Evolutionary conservation across 2,888 invertebrate species (phyloP).

Genomic region (Pristionchus entomophagus): DNA sequence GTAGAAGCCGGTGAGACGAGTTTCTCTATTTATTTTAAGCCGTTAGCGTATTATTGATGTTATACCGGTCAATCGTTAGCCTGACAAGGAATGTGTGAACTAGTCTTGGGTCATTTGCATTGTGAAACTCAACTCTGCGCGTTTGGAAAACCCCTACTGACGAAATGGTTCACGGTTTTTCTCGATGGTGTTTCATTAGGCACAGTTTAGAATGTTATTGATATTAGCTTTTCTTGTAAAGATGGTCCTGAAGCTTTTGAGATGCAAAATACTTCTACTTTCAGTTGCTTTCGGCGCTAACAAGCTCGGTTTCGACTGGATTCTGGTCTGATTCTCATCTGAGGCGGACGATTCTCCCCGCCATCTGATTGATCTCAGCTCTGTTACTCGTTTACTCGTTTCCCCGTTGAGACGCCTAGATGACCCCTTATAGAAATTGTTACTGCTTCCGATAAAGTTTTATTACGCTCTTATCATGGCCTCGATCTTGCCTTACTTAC

Average conservation of each 20-base stretch:
- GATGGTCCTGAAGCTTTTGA: too few relatives aligned
- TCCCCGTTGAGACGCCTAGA: neutral
- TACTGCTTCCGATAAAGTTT: slow-evolving; percentile 32
- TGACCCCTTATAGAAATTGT: neutral
- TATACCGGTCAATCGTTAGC: neutral
- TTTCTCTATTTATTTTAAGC: slow-evolving; percentile 20
- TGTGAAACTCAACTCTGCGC: neutral
- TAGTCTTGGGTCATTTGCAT: neutral
- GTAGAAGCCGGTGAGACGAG: slow-evolving; percentile 55
- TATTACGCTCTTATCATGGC: neutral
- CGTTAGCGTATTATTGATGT: neutral
- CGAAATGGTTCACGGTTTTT: too few relatives aligned
- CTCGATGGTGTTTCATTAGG: too few relatives aligned
- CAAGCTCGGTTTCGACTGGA: slow-evolving; percentile 42
- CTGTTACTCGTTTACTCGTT: neutral
- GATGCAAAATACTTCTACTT: neutral
- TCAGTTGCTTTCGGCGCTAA: slow-evolving; percentile 32
- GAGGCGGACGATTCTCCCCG: neutral
- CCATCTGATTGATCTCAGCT: neutral
- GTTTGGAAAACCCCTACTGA: too few relatives aligned
- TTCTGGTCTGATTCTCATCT: slow-evolving; percentile 2
- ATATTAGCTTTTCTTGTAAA: too few relatives aligned
- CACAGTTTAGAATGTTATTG: too few relatives aligned
- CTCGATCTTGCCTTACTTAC: neutral
- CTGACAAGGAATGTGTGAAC: too few relatives aligned